Evolutionary conservation across 2,797 vertebrate species (phyloP), one percentile per base, ranked within the genome.

Genomic region (Orientallactaga sibirica): DNA sequence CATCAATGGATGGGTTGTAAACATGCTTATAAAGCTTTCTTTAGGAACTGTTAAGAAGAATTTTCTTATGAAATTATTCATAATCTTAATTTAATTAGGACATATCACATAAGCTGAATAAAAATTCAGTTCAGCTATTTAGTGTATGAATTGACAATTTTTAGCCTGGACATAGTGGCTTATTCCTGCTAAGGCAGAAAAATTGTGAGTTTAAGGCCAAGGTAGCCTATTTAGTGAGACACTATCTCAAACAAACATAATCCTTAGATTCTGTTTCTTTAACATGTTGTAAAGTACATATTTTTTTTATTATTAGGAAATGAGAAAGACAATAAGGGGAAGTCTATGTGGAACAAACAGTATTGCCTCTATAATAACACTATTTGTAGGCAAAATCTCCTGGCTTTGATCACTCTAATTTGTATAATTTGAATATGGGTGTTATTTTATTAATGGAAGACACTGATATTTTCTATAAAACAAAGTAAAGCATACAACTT

Each of bases 81-180:
- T 2, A 74, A 90, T 86, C 48, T 75, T 92, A 92, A 62, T 83
- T 87, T 90, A 82, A 86, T 52, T 92, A 92, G 43, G 29, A 90
- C 37, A 90, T 48, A 68, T 12, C 33, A 91, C 87, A 87, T 3
- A 58, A 84, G 9, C 27, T 79, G 41, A 20, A 80, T 29, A 91
- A 41, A 76, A 55, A 85, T 64, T 81, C 75, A 78, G 74, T 80
- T 94, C 66, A 70, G 29, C 41, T 85, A 92, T 78, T 73, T 22
- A 55, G 10, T 86, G 88, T 37, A 41, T 84, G 87, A 86, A 74
- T 73, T 41, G 83, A 83, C 92, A 92, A 62, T 58, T 74, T 43
- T 2, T 87, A 43, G 29, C 52, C 41, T 48, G 37, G 29, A 16
- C 20, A 48, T 11, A 12, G 19, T 11, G 27, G 29, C 41, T 48